Evolutionary conservation across 2,797 vertebrate genomes (phyloP), one percentile per base, ranked within the genome.

Genomic region (Geotrypetes seraphini): DNA sequence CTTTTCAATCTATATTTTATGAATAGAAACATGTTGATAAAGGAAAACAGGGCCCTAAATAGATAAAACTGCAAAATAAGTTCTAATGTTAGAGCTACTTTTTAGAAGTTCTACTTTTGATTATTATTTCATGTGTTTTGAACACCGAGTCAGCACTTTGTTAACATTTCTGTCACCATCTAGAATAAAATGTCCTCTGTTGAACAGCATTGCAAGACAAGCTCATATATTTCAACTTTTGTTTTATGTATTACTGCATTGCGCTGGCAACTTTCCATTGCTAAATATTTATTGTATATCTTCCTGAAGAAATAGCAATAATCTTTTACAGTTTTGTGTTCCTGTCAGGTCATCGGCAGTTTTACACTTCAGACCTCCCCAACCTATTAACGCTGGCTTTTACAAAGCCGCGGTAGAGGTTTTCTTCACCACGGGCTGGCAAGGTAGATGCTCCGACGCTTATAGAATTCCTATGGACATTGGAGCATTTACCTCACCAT

Each of bases 131-230:
- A 47, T 62, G 29, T 24, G 77, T 73, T 69, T 55, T 69, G 63
- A 67, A 49, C 55, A 48, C 64, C 69, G 55, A 57, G 25, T 34
- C 57, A 66, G 65, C 53, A 41, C 78, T 80, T 75, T 75, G 54
- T 57, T 66, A 73, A 76, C 59, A 50, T 57, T 60, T 65, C 66
- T 66, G 50, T 69, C 53, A 65, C 47, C 57, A 19, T 61, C 50
- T 43, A 26, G 23, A 35, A 48, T 62, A 60, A 63, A n/a, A n/a
- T 60, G 44, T 57, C 47, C 60, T 60, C 66, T 5, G 5, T 43
- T 60, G 60, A 73, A 55, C 61, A 74, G 66, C 66, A 57, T 47
- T 62, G 65, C 19, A 53, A 72, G 68, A 69, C 58, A 75, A 75
- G 68, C 54, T 63, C 63, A 62, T 69, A 75, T 69, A 69, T 73